phyloP scores from a whole-genome alignment of 2,888 invertebrate species.

The Hypolimnas misippus region DNA sequence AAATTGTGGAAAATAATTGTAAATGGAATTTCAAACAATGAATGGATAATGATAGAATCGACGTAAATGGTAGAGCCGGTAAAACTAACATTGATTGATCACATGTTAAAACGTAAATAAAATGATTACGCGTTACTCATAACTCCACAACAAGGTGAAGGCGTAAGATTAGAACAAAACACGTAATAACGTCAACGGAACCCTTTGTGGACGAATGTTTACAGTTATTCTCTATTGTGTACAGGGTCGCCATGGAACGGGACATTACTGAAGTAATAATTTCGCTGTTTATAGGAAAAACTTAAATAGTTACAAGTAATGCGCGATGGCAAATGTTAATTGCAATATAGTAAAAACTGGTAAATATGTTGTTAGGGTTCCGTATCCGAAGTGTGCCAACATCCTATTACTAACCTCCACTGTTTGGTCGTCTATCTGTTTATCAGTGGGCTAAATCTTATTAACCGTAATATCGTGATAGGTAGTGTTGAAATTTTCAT shows the following conservation, averaged over 20 bases:
- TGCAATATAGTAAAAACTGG: not conserved
- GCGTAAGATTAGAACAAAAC: conserved; percentile 27
- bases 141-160: conserved; percentile 16
- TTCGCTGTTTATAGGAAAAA: not conserved
- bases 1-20: not conserved
- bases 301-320: not conserved
- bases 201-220: conserved; percentile 31
- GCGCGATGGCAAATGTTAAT: not conserved
- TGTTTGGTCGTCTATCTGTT: too few species aligned
- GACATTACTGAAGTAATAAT: not conserved
- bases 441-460: too few species aligned
- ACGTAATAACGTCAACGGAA: conserved; percentile 22
- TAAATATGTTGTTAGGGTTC: too few species aligned
- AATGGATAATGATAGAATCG: not conserved
- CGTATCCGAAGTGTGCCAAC: too few species aligned
- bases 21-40: not conserved
- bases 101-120: conserved; percentile 12
- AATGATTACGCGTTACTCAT: conserved; percentile 24
- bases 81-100: conserved; percentile 1
- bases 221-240: conserved; percentile 23
- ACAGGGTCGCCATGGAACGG: not conserved
- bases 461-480: too few species aligned
- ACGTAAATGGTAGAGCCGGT: not conserved
- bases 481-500: too few species aligned
- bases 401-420: too few species aligned